Evolutionary conservation across 2,113 vertebrate genomes (phyloP).

Genomic region (Erythrocercus mccallii): DNA sequence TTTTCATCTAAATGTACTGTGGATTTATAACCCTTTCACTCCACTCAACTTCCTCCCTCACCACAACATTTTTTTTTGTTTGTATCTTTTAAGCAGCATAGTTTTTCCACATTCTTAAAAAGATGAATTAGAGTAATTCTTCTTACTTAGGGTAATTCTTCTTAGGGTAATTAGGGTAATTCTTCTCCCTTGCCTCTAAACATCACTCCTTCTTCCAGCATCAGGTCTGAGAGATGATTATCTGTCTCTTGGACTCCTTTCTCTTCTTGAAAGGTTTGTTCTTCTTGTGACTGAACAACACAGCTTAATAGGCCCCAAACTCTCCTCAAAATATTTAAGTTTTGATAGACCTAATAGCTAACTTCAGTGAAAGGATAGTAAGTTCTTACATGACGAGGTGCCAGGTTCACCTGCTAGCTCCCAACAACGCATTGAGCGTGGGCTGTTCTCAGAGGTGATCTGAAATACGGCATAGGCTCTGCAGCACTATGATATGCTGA

Average conservation of each 20-base stretch:
- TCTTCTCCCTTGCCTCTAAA: background rate
- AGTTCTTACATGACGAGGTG: background rate
- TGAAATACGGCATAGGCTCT: too few species aligned
- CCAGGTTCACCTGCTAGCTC: too few species aligned
- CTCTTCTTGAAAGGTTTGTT: background rate
- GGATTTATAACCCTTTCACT: background rate
- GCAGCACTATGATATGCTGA: too few species aligned
- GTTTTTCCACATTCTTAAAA: background rate
- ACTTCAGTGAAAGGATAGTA: background rate
- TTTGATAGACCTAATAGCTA: background rate
- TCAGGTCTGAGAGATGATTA: background rate
- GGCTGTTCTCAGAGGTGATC: too few species aligned
- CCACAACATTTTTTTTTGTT: background rate
- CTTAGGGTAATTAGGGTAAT: too few species aligned
- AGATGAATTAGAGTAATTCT: background rate
- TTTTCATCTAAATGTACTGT: background rate
- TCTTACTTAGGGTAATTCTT: background rate
- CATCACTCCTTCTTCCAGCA: background rate
- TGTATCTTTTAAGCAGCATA: background rate
- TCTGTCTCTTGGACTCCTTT: background rate
- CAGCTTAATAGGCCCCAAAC: background rate
- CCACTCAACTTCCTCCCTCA: background rate
- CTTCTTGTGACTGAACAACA: background rate
- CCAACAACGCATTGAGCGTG: too few species aligned
- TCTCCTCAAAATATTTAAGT: background rate